These are phyloP conservation scores for Pangasius sanitwongsei DNA, from an alignment of 2,797 vertebrate genomes.

Conservation along the genomic window DNA sequence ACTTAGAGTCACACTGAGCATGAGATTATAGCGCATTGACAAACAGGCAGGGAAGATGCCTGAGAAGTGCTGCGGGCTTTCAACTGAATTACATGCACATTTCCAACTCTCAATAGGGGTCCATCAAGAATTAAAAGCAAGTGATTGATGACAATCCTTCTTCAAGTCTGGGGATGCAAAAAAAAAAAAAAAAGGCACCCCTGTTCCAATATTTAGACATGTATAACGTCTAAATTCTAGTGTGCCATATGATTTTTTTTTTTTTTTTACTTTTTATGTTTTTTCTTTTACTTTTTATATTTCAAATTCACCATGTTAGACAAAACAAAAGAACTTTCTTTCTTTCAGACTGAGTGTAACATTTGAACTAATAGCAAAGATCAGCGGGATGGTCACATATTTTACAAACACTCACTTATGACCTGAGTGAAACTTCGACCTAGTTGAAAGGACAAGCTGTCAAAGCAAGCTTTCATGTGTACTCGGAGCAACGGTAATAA, in stretches of 20 bases:
- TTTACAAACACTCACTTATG: conserved; percentile 60
- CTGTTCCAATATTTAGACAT: not conserved
- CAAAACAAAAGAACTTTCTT: not conserved
- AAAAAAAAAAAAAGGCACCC: conserved; percentile 62
- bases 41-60: conserved; percentile 53
- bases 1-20: conserved; percentile 57
- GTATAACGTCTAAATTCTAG: not conserved
- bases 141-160: conserved; percentile 78
- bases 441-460: conserved; percentile 68
- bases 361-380: conserved; percentile 44
- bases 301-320: not conserved
- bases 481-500: conserved; percentile 69
- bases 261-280: not conserved
- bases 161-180: conserved; percentile 59
- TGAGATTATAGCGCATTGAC: conserved; percentile 59
- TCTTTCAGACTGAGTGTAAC: not conserved
- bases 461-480: conserved; percentile 62
- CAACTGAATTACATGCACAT: conserved; percentile 84
- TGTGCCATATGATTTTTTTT: not conserved
- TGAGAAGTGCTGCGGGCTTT: conserved; percentile 67
- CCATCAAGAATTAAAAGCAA: conserved; percentile 78
- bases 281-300: not conserved
- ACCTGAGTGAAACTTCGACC: conserved; percentile 67
- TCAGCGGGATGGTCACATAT: conserved; percentile 59
- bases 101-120: conserved; percentile 79